phyloP scores from a whole-genome alignment of 1,140 invertebrate species.

The Rhopalosiphum padi region DNA sequence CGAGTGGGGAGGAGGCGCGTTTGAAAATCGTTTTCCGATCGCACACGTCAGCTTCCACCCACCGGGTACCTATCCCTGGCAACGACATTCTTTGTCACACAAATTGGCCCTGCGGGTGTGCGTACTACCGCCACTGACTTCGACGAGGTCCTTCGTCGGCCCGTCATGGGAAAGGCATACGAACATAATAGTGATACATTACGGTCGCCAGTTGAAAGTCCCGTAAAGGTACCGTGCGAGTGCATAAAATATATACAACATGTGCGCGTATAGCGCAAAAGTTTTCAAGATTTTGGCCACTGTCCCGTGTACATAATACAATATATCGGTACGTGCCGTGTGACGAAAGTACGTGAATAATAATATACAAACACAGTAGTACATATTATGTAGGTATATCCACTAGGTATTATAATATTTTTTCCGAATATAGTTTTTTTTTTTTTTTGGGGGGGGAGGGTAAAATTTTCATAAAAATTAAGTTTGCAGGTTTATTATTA shows the following conservation, averaged over 20 bases:
- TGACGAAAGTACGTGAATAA: not conserved
- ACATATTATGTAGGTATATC: not conserved
- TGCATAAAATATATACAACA: slow-evolving; percentile 15
- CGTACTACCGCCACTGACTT: not conserved
- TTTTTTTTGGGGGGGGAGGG: too few species aligned
- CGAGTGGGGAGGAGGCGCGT: not conserved
- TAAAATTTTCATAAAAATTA: too few species aligned
- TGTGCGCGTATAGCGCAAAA: not conserved
- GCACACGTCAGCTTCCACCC: not conserved
- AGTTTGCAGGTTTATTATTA: too few species aligned
- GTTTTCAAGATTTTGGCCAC: not conserved
- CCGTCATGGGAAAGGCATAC: not conserved
- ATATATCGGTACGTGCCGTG: not conserved
- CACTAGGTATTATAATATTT: too few species aligned
- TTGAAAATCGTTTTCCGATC: slow-evolving; percentile 49
- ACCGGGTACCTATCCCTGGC: not conserved
- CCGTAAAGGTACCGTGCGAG: not conserved
- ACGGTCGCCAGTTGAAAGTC: not conserved
- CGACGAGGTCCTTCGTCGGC: not conserved
- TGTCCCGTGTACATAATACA: not conserved
- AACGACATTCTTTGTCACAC: slow-evolving; percentile 45
- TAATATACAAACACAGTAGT: not conserved
- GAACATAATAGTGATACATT: slow-evolving; percentile 42
- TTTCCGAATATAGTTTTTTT: too few species aligned
- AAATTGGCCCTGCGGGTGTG: slow-evolving; percentile 40